Percentiles rank a stretch among this genome's conserved stretches.
These are phyloP conservation scores for Menidia menidia DNA, from an alignment of 2,797 vertebrate genomes.

Conservation along the genomic window DNA sequence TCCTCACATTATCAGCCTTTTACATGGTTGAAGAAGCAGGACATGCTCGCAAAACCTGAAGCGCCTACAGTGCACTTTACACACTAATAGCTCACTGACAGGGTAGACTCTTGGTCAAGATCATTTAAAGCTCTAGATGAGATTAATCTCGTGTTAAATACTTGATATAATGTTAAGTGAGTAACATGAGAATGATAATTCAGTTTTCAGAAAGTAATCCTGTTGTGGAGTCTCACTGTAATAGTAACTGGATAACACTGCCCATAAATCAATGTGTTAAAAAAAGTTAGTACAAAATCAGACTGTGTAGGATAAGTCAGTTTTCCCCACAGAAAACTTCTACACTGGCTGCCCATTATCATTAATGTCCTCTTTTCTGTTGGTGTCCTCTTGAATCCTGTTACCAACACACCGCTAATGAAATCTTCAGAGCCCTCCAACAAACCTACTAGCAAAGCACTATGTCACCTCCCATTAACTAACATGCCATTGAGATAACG, in stretches of 20 bases:
- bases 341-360: slow-evolving; percentile 2
- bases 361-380: slow-evolving; percentile 38
- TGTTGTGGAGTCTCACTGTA: neutral
- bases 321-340: neutral
- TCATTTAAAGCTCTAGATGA: neutral
- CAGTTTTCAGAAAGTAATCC: neutral
- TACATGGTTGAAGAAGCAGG: neutral
- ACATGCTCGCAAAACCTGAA: neutral
- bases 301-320: slow-evolving; percentile 5
- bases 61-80: neutral
- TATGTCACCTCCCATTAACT: slow-evolving; percentile 59
- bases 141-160: neutral
- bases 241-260: neutral
- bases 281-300: neutral
- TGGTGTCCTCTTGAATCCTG: slow-evolving; percentile 30
- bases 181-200: neutral
- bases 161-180: neutral
- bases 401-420: slow-evolving; percentile 51
- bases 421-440: slow-evolving; percentile 47
- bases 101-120: neutral
- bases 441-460: slow-evolving; percentile 44
- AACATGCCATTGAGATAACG: slow-evolving; percentile 45
- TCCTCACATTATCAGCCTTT: neutral
- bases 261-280: too few species aligned
- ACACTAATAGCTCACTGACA: neutral